Conservation (phyloP, 1,140 invertebrate species). For the Globodera ellingtonae region DNA sequence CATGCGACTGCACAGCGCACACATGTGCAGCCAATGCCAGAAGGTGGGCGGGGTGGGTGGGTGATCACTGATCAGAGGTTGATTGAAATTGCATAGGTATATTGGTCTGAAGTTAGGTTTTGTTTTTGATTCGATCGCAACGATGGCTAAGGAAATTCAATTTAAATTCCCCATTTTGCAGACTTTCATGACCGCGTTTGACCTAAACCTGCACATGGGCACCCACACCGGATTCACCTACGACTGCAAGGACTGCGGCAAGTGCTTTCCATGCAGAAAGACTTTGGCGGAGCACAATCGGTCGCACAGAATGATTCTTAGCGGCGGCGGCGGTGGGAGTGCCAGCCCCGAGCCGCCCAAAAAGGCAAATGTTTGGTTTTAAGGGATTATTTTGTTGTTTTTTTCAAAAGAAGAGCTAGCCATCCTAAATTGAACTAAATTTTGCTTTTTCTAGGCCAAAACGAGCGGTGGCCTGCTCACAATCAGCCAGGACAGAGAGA, state of each 20-base stretch:
- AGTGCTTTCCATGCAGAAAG: conserved; percentile 54
- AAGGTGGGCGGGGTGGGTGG: conserved; percentile 17
- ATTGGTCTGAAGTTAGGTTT: no score
- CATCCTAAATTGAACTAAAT: neutral
- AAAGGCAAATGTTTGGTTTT: conserved; percentile 1
- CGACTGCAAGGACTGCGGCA: conserved; percentile 57
- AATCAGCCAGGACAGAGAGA: conserved; percentile 6
- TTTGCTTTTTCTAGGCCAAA: conserved; percentile 20
- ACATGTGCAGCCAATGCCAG: conserved; percentile 43
- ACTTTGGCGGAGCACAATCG: conserved; percentile 54
- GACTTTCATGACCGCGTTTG: conserved; percentile 52
- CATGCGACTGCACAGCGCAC: conserved; percentile 37
- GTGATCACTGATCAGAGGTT: no score
- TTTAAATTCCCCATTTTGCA: conserved; percentile 31
- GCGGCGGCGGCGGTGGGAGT: conserved; percentile 12
- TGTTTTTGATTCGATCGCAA: neutral
- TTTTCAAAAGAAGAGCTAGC: no score
- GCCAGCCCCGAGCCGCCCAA: conserved; percentile 3
- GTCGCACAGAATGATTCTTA: conserved; percentile 42
- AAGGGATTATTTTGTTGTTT: no score
- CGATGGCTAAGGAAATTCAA: no score
- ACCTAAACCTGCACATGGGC: conserved; percentile 55
- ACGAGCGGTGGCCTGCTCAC: neutral
- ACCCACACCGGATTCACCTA: conserved; percentile 51
- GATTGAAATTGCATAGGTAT: neutral